Evolutionary conservation across 2,113 vertebrate genomes (phyloP).

Genomic region (Charina bottae): DNA sequence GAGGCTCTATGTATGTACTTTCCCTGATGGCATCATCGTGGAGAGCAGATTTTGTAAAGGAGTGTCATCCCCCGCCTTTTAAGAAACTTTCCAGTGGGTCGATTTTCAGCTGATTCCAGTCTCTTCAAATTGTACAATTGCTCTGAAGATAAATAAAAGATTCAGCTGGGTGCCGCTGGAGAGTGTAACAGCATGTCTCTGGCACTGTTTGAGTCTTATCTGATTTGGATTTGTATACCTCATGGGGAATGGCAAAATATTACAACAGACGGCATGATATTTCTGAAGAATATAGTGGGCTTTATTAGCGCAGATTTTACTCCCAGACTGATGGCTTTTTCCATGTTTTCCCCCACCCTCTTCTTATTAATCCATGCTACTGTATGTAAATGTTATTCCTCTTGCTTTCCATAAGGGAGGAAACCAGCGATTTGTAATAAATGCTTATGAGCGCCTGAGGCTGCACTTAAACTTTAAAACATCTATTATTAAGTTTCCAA

Average conservation of each 20-base stretch:
- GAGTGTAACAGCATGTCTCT: constrained; percentile 84
- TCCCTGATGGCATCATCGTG: constrained; percentile 40
- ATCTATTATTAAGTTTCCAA: constrained; percentile 98
- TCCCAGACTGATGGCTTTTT: constrained; percentile 87
- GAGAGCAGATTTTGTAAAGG: constrained; percentile 57
- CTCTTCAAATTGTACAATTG: constrained; percentile 75
- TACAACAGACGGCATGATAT: constrained; percentile 89
- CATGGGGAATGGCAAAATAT: constrained; percentile 86
- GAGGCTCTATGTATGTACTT: constrained; percentile 45
- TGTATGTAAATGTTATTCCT: constrained; percentile 94
- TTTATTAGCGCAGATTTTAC: constrained; percentile 82
- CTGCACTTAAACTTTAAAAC: constrained; percentile 99
- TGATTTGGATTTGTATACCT: constrained; percentile 89
- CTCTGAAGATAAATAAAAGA: constrained; percentile 89
- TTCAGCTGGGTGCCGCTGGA: constrained; percentile 81
- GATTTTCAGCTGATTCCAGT: constrained; percentile 76
- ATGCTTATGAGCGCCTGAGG: constrained; percentile 92
- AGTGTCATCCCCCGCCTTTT: constrained; percentile 53
- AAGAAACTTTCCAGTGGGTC: constrained; percentile 76
- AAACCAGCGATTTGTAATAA: constrained; percentile 94
- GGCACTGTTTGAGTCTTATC: constrained; percentile 85
- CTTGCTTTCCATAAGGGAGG: constrained; percentile 81
- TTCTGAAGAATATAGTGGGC: constrained; percentile 88
- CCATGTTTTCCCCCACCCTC: constrained; percentile 70
- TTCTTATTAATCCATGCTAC: constrained; percentile 87